phyloP scores from a whole-genome alignment of 2,113 vertebrate species.

The Lepus timidus region DNA sequence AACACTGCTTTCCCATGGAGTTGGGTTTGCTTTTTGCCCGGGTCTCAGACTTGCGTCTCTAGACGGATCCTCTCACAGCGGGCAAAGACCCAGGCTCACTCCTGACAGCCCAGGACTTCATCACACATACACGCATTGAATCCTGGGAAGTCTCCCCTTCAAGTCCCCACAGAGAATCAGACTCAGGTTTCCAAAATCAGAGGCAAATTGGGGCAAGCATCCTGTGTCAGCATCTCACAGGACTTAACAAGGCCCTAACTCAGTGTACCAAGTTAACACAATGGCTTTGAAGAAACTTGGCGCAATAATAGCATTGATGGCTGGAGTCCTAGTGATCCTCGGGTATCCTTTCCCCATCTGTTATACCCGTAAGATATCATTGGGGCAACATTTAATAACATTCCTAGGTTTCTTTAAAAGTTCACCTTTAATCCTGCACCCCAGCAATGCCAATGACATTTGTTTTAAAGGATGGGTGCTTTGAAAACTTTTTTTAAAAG shows the following conservation, averaged over 20 bases:
- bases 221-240: fast-evolving
- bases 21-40: background rate
- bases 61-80: fast-evolving
- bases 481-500: no score
- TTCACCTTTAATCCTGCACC: background rate
- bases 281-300: background rate
- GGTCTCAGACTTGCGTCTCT: background rate
- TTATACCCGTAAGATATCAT: background rate
- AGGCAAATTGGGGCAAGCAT: background rate
- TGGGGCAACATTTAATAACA: background rate
- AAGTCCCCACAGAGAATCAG: background rate
- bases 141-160: fast-evolving
- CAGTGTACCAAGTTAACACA: background rate
- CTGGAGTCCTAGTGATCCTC: background rate
- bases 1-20: background rate
- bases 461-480: background rate
- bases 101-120: background rate
- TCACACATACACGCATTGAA: background rate
- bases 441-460: background rate
- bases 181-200: background rate
- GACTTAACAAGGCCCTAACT: background rate
- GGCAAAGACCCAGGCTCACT: fast-evolving
- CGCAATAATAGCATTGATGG: fast-evolving
- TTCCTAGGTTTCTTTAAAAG: background rate
- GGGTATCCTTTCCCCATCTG: no score